Percentiles rank a stretch among this genome's conserved stretches.
Conservation (phyloP, 2,888 invertebrate species). For the Lasioglossum vierecki region DNA sequence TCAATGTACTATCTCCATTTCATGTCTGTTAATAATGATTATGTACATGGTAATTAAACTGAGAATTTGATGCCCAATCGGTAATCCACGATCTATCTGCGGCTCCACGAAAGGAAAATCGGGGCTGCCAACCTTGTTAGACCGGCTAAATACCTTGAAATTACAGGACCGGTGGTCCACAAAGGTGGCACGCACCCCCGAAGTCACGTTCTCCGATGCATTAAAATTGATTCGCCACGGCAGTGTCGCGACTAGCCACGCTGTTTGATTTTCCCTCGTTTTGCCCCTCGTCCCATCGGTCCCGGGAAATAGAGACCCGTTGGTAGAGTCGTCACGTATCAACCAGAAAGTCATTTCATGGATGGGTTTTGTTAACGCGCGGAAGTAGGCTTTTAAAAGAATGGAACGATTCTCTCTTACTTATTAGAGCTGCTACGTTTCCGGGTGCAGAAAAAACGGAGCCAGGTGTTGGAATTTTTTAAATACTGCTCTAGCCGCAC, state of each 20-base stretch:
- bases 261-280: conserved; percentile 55
- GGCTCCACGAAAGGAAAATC: conserved; percentile 34
- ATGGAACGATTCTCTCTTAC: background rate
- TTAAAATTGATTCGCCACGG: conserved; percentile 79
- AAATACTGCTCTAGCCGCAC: background rate
- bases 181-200: conserved; percentile 71
- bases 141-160: conserved; percentile 81
- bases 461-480: conserved; percentile 53
- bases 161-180: conserved; percentile 75
- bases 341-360: conserved; percentile 46
- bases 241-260: conserved; percentile 64
- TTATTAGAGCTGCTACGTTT: conserved; percentile 27
- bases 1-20: too few species aligned
- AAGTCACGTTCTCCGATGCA: conserved; percentile 68
- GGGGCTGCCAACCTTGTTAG: conserved; percentile 62
- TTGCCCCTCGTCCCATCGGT: conserved; percentile 22
- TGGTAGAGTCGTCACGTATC: conserved; percentile 27
- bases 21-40: too few species aligned
- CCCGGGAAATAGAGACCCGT: conserved; percentile 37
- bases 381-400: conserved; percentile 54
- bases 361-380: conserved; percentile 15
- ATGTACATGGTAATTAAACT: too few species aligned
- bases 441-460: conserved; percentile 38
- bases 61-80: too few species aligned
- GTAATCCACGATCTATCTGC: conserved; percentile 34